Evolutionary conservation across 2,888 invertebrate species (phyloP), one percentile per base, ranked within the genome.

Genomic region (Stramonita haemastoma): DNA sequence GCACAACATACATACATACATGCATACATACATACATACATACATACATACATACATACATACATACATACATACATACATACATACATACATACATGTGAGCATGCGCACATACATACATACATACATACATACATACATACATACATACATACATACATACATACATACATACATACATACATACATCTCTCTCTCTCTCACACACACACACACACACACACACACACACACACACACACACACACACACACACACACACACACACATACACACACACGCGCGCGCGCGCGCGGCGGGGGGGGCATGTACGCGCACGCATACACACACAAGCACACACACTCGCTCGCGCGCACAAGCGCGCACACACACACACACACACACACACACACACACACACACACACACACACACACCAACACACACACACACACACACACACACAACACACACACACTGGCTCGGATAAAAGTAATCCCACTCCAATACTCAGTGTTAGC

Each of bases 221-320:
- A 32, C 17, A 83, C 26, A 36, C 0, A 83, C 36, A 36, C 34
- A 36, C 83, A 83, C 70, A 70, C 70, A 70, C 70, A 70, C 70
- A 70, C 11, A 70, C 79, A 79, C 79, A 79, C 79, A 79, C 77
- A 19, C 77, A 66, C 66, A 66, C 66, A 66, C 66, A 66, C 66
- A 66, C 66, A 66, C 77, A 22, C n/a, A n/a, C n/a, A n/a, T n/a
- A n/a, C n/a, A n/a, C n/a, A n/a, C n/a, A n/a, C n/a, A n/a, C n/a
- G n/a, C n/a, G n/a, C n/a, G n/a, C n/a, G n/a, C n/a, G n/a, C n/a
- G n/a, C n/a, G n/a, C n/a, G n/a, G n/a, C n/a, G n/a, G n/a, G n/a
- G n/a, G n/a, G n/a, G n/a, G n/a, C n/a, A n/a, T n/a, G n/a, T 56
- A 26, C 8, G 36, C 46, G n/a, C 8, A 26, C 46, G 22, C 46